Evolutionary conservation across 1,140 invertebrate species (phyloP), one percentile per base, ranked within the genome.

Genomic region (Drosophila arizonae): DNA sequence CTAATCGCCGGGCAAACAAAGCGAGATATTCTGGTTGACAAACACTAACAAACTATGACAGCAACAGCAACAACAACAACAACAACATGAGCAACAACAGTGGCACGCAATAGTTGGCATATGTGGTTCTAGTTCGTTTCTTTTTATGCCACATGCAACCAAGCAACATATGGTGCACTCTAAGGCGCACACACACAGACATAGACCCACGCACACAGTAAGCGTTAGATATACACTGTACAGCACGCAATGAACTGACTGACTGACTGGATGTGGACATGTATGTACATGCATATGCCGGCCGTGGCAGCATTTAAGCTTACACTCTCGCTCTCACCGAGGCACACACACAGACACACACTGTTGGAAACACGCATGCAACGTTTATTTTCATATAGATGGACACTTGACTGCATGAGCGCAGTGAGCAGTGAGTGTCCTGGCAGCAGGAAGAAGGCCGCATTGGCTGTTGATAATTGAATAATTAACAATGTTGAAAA

Each of bases 401-500:
- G 67, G 39, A 56, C 60, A 60, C 50, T 60, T 65, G 69, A 70
- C 74, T 87, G 74, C 74, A 77, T 65, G 79, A 52, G 28, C 15
- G 28, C 26, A 28, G 57, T 39, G 36, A 11, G 36, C 48, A 67
- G 66, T 54, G 68, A 67, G 66, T 54, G 68, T 70, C 36, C 62
- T 67, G 54, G 54, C 60, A 45, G 15, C 72, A 72, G 63, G 79
- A 66, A 55, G 33, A 50, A 73, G 71, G 71, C 43, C 51, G 51
- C 79, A 87, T 79, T 87, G 84, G 63, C 79, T 80, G 79, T 88
- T 88, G 84, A 77, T 88, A 88, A 88, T 88, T 88, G 84, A 88
- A 88, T 88, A 88, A 88, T 88, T 88, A 88, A 88, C 84, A 84
- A 77, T 88, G 84, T 88, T 88, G 80, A 89, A 88, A 88, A 87